These are phyloP conservation scores for Salvelinus alpinus DNA, from an alignment of 2,113 vertebrate species.

Conservation along the genomic window DNA sequence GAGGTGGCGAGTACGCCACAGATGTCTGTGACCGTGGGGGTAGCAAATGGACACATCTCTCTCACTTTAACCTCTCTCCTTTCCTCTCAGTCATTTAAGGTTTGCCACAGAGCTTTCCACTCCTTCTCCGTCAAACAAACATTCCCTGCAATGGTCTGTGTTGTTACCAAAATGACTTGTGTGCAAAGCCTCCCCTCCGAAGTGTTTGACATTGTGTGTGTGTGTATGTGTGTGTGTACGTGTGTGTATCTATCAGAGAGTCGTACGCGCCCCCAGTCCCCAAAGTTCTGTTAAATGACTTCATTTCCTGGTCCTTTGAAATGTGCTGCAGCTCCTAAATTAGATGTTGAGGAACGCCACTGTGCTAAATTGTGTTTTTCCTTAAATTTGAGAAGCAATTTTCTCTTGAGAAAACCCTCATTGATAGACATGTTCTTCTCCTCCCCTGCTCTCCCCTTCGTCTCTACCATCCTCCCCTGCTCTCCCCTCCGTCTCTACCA, in stretches of 20 bases:
- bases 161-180: not conserved
- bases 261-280: not conserved
- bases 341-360: slow-evolving; percentile 49
- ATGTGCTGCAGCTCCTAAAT: slow-evolving; percentile 36
- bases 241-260: slow-evolving; percentile 23
- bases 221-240: slow-evolving; percentile 10
- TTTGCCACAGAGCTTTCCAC: not conserved
- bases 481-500: no score
- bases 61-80: not conserved
- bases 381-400: slow-evolving; percentile 59
- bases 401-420: slow-evolving; percentile 48
- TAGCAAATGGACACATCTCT: not conserved
- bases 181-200: not conserved
- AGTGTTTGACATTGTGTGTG: not conserved
- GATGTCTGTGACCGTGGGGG: no score
- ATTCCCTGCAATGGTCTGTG: not conserved
- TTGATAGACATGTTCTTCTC: slow-evolving; percentile 34
- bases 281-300: not conserved
- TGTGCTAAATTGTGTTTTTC: slow-evolving; percentile 68
- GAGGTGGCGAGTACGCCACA: not conserved
- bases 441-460: not conserved
- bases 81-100: not conserved
- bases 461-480: no score
- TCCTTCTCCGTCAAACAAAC: not conserved
- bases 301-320: no score